Percentiles rank a stretch among this genome's conserved stretches.
Conservation (phyloP, 2,888 invertebrate genomes). For the Drosophila atripex region DNA sequence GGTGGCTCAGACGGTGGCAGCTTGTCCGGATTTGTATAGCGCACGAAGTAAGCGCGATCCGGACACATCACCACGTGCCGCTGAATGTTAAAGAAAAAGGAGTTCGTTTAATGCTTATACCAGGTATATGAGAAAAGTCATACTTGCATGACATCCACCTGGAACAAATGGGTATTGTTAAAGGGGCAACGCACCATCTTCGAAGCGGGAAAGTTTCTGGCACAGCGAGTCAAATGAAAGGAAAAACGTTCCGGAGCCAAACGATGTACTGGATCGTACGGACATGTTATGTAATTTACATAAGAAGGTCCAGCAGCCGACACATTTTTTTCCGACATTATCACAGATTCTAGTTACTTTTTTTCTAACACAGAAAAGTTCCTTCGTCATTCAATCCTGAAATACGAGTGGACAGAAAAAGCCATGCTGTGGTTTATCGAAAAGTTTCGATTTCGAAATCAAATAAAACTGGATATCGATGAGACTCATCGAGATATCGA, state of each 20-base stretch:
- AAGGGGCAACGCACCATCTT: constrained; percentile 85
- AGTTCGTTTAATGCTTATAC: too few relatives aligned
- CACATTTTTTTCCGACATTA: too few relatives aligned
- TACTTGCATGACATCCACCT: constrained; percentile 83
- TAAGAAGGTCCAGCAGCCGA: too few relatives aligned
- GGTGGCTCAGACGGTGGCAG: constrained; percentile 46
- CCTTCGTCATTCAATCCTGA: too few relatives aligned
- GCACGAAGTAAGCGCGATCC: constrained; percentile 48
- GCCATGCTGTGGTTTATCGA: not conserved
- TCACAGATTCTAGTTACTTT: too few relatives aligned
- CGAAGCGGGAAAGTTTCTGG: constrained; percentile 83
- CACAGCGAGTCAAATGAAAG: constrained; percentile 86
- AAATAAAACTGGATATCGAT: not conserved
- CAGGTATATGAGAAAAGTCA: not conserved
- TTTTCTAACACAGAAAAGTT: too few relatives aligned
- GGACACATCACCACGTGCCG: constrained; percentile 62
- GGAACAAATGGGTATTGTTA: constrained; percentile 85
- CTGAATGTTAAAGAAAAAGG: constrained; percentile 38
- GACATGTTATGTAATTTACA: constrained; percentile 81
- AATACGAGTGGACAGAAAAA: not conserved
- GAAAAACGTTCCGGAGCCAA: constrained; percentile 85
- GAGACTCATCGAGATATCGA: not conserved
- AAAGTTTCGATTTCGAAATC: not conserved
- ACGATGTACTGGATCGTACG: constrained; percentile 85
- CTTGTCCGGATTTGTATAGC: constrained; percentile 45